Conservation (phyloP, 2,888 invertebrate genomes). For the Sthenelais limicola region DNA sequence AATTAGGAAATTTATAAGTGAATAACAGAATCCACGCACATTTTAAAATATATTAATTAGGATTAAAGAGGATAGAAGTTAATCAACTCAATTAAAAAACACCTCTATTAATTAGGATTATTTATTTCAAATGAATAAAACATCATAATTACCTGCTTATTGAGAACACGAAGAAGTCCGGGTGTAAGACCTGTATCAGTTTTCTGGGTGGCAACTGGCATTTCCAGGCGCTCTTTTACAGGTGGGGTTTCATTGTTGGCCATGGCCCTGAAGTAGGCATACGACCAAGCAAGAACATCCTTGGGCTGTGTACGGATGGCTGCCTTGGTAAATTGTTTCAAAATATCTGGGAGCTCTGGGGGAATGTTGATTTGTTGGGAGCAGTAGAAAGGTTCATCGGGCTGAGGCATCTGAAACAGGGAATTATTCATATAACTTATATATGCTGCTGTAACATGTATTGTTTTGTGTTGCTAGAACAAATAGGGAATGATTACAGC, state of each 20-base stretch:
- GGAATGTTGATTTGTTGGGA: conserved; percentile 88
- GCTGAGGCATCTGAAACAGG: conserved; percentile 58
- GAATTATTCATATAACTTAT: too few relatives aligned
- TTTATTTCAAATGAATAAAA: too few relatives aligned
- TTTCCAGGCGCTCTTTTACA: conserved; percentile 80
- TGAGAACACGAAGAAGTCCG: conserved; percentile 84
- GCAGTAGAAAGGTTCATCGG: conserved; percentile 82
- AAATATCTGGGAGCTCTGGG: conserved; percentile 84
- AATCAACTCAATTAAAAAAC: too few relatives aligned
- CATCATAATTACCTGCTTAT: conserved; percentile 79
- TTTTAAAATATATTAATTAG: too few relatives aligned
- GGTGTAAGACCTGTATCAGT: conserved; percentile 83
- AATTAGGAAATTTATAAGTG: too few relatives aligned
- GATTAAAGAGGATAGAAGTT: too few relatives aligned
- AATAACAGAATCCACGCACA: too few relatives aligned
- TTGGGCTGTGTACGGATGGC: conserved; percentile 92
- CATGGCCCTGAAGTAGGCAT: conserved; percentile 80
- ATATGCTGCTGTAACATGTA: too few relatives aligned
- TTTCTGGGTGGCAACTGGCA: conserved; percentile 72
- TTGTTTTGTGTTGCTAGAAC: too few relatives aligned
- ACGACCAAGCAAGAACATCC: conserved; percentile 88
- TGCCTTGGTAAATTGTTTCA: conserved; percentile 91
- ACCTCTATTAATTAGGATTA: too few relatives aligned
- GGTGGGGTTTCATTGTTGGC: conserved; percentile 85
- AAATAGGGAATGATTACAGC: too few relatives aligned